Evolutionary conservation across 2,888 invertebrate genomes (phyloP).

Genomic region (Drosophila engyochracea): DNA sequence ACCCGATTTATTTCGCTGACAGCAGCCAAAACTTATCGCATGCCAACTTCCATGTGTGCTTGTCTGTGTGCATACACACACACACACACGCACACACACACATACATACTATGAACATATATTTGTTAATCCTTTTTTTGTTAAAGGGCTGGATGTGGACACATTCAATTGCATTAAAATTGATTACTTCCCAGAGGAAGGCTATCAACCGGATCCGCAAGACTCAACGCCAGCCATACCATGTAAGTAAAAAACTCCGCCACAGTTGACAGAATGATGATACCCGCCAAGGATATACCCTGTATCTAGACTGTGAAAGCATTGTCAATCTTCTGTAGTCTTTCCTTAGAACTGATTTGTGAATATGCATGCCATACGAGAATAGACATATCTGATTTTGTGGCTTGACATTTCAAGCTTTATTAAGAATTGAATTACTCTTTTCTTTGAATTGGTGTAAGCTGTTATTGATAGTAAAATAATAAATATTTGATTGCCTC

Average conservation of each 20-base stretch:
- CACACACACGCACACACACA: neutral
- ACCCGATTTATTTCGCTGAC: constrained; percentile 41
- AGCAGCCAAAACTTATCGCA: neutral
- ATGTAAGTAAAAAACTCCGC: constrained; percentile 89
- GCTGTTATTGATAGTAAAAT: neutral
- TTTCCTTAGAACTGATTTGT: neutral
- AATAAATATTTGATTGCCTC: neutral
- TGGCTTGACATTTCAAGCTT: neutral
- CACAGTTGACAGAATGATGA: neutral
- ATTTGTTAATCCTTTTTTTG: neutral
- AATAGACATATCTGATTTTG: neutral
- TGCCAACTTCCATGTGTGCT: neutral
- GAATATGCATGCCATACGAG: neutral
- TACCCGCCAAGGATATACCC: neutral
- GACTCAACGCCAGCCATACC: constrained; percentile 97
- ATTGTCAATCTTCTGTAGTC: too few relatives aligned
- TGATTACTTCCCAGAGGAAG: constrained; percentile 94
- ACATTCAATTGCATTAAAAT: constrained; percentile 90
- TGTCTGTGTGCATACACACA: neutral
- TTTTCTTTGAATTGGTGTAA: neutral
- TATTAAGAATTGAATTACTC: neutral
- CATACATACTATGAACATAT: neutral
- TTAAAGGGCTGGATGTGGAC: constrained; percentile 73
- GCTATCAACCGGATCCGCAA: constrained; percentile 94
- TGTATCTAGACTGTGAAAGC: neutral